Conservation (phyloP, 2,888 invertebrate genomes). For the Drosophila formosana region DNA sequence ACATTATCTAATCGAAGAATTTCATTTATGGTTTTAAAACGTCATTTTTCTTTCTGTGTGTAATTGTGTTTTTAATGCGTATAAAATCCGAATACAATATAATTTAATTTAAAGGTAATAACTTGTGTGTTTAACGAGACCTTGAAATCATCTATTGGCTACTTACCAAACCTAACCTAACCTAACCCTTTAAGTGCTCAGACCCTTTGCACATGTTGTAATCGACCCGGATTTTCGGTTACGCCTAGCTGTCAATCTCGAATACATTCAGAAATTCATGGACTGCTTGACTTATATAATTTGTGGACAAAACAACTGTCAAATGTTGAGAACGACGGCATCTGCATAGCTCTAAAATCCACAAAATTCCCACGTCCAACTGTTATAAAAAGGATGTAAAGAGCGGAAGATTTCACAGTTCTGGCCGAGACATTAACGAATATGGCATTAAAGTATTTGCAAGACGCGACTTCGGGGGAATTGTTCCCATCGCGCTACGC, state of each 20-base stretch:
- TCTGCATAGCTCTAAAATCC: constrained; percentile 13
- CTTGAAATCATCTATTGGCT: too few species aligned
- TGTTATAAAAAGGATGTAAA: constrained; percentile 21
- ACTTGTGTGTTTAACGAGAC: too few species aligned
- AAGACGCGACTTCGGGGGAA: constrained; percentile 2
- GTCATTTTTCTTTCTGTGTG: too few species aligned
- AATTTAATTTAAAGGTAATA: too few species aligned
- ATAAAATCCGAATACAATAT: too few species aligned
- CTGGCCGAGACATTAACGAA: background rate
- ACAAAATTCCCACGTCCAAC: background rate
- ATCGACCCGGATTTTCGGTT: background rate
- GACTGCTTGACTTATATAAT: constrained; percentile 1
- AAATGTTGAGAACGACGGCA: constrained; percentile 46
- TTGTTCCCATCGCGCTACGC: constrained; percentile 34
- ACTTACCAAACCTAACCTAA: too few species aligned
- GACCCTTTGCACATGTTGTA: background rate
- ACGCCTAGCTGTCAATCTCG: constrained; percentile 48
- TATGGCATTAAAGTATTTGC: constrained; percentile 40
- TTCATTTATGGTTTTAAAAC: too few species aligned
- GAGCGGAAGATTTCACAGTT: constrained; percentile 17
- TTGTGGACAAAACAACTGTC: constrained; percentile 7
- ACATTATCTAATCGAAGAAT: too few species aligned
- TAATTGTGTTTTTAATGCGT: too few species aligned
- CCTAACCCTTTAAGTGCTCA: too few species aligned
- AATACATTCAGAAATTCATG: background rate